Evolutionary conservation across 2,888 invertebrate genomes (phyloP), one percentile per base, ranked within the genome.

Genomic region (Tenthredo amoena): DNA sequence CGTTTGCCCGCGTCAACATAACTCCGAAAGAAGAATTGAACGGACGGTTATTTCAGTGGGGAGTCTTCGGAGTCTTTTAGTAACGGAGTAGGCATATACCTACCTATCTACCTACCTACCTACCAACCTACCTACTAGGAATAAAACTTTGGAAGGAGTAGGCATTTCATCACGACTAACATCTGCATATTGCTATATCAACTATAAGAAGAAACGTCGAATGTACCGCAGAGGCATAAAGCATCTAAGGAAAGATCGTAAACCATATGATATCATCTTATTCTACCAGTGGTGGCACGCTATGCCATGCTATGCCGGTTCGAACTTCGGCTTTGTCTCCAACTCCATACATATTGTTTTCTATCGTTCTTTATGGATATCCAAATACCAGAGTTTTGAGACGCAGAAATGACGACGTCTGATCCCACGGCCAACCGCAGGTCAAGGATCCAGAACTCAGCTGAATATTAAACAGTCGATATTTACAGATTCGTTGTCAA

Each of bases 201-300:
- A 89, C 87, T 88, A 85, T 87, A 79, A 86, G 85, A 84, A 84
- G 85, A 84, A 84, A 84, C 84, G 84, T 84, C 88, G 88, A 76
- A 76, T 58, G 55, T 84, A 4, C 55, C 21, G 9, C 31, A 87
- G 89, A 87, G 89, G 89, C 89, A 91, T 91, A 91, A 91, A 91
- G 89, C 90, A 91, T 91, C 91, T 89, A 71, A 86, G 89, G 88
- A 90, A 90, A 87, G 89, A 90, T 90, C 91, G 90, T 91, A 91
- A 91, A 91, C 88, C 88, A 91, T 91, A 88, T 90, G 91, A 91
- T 91, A 91, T 91, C 91, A 91, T 91, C 91, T 91, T 91, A 89
- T 31, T 68, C 68, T 34, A 34, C 34, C 62, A 26, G 26, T 26
- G 62, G 62, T 62, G 62, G 10, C 26, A 62, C 10, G 62, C 21